A percentile compares a stretch with the other conserved stretches of the same genome.
These are phyloP conservation scores for Gisinianus flammeolus DNA, from an alignment of 2,888 invertebrate species.

Conservation along the genomic window DNA sequence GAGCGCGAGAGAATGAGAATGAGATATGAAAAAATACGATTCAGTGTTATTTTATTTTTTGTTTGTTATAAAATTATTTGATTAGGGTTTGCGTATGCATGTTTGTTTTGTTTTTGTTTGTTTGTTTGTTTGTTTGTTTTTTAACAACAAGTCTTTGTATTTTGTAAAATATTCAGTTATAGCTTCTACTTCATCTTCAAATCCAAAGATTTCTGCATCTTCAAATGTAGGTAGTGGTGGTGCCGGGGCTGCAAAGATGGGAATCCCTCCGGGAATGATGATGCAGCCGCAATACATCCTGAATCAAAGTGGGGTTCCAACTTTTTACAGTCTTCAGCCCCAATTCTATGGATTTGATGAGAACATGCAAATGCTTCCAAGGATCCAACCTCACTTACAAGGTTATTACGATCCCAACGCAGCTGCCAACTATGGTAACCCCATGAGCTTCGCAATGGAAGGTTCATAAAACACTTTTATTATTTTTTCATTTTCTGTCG, in stretches of 20 bases:
- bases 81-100: no score
- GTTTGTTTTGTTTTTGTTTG: background rate
- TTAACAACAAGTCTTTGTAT: no score
- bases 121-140: background rate
- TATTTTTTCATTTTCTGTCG: background rate
- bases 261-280: conserved; percentile 55
- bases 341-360: conserved; percentile 57
- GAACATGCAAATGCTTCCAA: conserved; percentile 54
- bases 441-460: conserved; percentile 43
- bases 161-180: conserved; percentile 48
- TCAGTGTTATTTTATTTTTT: background rate
- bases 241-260: conserved; percentile 48
- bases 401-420: conserved; percentile 56
- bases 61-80: background rate
- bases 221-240: conserved; percentile 46
- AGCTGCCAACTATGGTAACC: conserved; percentile 42
- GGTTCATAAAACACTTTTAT: conserved; percentile 30
- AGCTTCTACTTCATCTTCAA: conserved; percentile 48
- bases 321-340: conserved; percentile 54
- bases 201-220: conserved; percentile 54
- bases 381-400: conserved; percentile 54
- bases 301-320: conserved; percentile 47
- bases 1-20: no score
- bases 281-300: conserved; percentile 57
- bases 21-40: no score